Conservation (phyloP, 2,888 invertebrate genomes). For the Morpho achilles region DNA sequence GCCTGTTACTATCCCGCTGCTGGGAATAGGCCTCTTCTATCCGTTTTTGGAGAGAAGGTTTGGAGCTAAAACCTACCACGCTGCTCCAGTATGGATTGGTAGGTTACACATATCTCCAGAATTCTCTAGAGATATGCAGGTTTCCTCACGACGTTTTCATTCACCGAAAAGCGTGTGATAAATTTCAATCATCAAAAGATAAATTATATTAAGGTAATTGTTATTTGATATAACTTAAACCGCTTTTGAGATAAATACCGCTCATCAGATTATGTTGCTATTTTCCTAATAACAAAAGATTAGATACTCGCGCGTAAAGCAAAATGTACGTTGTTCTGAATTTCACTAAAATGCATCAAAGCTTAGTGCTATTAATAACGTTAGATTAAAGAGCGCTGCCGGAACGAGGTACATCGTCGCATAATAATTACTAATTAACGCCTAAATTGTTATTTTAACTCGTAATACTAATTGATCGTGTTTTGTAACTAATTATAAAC, state of each 20-base stretch:
- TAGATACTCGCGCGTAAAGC: conserved; percentile 51
- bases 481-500: neutral
- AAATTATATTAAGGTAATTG: neutral
- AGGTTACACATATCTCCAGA: no score
- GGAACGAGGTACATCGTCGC: conserved; percentile 25
- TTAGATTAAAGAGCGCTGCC: conserved; percentile 37
- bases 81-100: no score
- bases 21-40: no score
- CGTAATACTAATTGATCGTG: conserved; percentile 3
- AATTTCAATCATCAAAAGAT: no score
- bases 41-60: no score
- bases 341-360: conserved; percentile 53
- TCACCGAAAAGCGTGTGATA: no score
- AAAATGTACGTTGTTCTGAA: conserved; percentile 47
- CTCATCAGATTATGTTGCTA: conserved; percentile 54
- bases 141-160: no score
- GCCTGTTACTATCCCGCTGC: no score
- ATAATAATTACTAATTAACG: conserved; percentile 28
- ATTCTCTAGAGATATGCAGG: no score
- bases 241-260: conserved; percentile 9
- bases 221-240: conserved; percentile 1
- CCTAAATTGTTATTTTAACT: conserved; percentile 16
- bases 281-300: conserved; percentile 58
- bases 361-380: conserved; percentile 46
- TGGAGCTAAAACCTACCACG: no score